Conservation (phyloP, 1,140 invertebrate species). For the Leptopilina boulardi region DNA sequence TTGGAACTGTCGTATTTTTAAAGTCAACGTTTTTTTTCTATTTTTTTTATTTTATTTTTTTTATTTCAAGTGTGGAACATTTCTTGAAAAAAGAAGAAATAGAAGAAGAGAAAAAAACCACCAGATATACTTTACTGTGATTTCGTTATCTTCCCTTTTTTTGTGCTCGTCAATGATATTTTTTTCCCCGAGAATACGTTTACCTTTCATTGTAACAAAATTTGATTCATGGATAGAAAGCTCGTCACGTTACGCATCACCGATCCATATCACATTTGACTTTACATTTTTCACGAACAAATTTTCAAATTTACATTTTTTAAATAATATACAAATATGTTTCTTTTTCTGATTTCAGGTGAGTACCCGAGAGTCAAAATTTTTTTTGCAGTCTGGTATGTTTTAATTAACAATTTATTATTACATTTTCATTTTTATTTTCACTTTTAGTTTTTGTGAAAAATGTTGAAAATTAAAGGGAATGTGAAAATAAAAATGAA, state of each 20-base stretch:
- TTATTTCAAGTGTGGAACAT: background rate
- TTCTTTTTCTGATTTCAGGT: conserved; percentile 15
- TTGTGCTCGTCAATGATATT: background rate
- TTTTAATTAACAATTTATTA: background rate
- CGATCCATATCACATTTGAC: background rate
- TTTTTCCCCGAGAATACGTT: background rate
- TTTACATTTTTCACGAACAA: background rate
- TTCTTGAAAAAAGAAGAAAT: conserved; percentile 20
- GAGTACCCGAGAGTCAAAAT: background rate
- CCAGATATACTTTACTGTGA: background rate
- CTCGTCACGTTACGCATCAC: background rate
- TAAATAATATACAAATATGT: background rate
- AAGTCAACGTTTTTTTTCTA: background rate
- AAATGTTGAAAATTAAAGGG: no score
- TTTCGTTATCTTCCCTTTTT: conserved; percentile 25
- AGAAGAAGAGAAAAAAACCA: no score
- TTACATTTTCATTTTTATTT: background rate
- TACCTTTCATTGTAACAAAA: conserved; percentile 7
- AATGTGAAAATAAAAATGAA: no score
- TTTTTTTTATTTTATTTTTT: conserved; percentile 16
- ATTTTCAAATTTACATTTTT: background rate
- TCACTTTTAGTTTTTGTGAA: no score
- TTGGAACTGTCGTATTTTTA: conserved; percentile 41
- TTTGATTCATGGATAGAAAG: background rate
- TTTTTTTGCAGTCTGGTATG: background rate